Base-by-base conservation (phyloP, 1,140 invertebrate genomes). In the Solenopsis invicta region DNA sequence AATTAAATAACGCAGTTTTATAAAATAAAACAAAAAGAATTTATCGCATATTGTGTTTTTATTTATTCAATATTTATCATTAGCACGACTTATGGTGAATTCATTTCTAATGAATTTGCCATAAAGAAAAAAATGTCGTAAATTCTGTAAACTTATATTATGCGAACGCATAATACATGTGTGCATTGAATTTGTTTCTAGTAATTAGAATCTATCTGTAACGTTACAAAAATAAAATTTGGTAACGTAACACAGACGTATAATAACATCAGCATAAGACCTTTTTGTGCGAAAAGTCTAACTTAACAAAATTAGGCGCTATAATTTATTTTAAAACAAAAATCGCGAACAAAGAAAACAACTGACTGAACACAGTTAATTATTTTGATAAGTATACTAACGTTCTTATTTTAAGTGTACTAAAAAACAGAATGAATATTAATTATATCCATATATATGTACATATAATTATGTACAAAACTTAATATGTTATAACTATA, bases 401-500 rank as follows among this genome's bases (percentile, higher is more conserved):
- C 29, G 5, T 52, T 9, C 34, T 76, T 61, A 41, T 61, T 76
- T 62, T 13, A 41, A 45, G 34, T 41, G 9, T 66, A 52, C 13
- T 66, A n/a, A 29, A 54, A 77, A 62, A 76, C 18, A 50, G 10
- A 74, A 64, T 45, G 9, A 3, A 37, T 24, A 76, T 37, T 80
- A 21, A 21, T 62, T n/a, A 37, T 67, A 45, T 48, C 18, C 66
- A 59, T 13, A 18, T 41, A n/a, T 48, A 75, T 54, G 13, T 50
- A 84, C 48, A 85, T n/a, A 76, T 41, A 56, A 75, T 75, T 37
- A 24, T 61, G 34, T n/a, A 13, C 48, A 50, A 62, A 75, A 37
- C 10, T 48, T 9, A n/a, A 13, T 66, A 34, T 1, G 13, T n/a
- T 67, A 52, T 45, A 54, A 67, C 41, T 54, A 56, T 61, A 54